A percentile compares a stretch with the other conserved stretches of the same genome.
Evolutionary conservation across 2,888 invertebrate genomes (phyloP).

Genomic region (Willowsia nigromaculata): DNA sequence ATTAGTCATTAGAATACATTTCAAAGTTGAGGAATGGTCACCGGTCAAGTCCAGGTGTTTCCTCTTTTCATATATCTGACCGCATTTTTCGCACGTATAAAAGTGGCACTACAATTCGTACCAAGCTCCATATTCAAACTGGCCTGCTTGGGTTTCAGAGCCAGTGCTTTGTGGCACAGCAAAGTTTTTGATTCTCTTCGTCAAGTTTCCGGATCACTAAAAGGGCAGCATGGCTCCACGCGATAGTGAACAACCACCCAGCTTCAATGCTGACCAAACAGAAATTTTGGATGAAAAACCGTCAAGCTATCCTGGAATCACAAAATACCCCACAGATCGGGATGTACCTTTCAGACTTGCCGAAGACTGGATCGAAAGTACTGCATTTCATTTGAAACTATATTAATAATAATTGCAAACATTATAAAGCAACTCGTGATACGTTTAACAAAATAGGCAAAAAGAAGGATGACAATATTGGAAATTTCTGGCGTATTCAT

Average conservation of each 20-base stretch:
- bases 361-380: slow-evolving; percentile 68
- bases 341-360: slow-evolving; percentile 52
- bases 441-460: no score
- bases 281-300: background rate
- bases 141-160: background rate
- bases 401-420: no score
- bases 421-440: no score
- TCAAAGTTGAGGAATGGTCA: background rate
- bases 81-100: background rate
- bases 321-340: slow-evolving; percentile 57
- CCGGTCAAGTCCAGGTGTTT: background rate
- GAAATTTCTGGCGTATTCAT: slow-evolving; percentile 78
- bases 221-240: slow-evolving; percentile 45
- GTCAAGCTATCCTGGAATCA: slow-evolving; percentile 53
- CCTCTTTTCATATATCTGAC: background rate
- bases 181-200: background rate
- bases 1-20: background rate
- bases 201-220: background rate
- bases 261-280: background rate
- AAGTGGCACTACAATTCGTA: background rate
- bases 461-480: slow-evolving; percentile 76
- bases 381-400: no score
- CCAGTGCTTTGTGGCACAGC: background rate
- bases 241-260: slow-evolving; percentile 10
- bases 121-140: background rate